These are phyloP conservation scores for Gnathonemus longibarbis DNA, from an alignment of 2,113 vertebrate genomes.

Conservation along the genomic window DNA sequence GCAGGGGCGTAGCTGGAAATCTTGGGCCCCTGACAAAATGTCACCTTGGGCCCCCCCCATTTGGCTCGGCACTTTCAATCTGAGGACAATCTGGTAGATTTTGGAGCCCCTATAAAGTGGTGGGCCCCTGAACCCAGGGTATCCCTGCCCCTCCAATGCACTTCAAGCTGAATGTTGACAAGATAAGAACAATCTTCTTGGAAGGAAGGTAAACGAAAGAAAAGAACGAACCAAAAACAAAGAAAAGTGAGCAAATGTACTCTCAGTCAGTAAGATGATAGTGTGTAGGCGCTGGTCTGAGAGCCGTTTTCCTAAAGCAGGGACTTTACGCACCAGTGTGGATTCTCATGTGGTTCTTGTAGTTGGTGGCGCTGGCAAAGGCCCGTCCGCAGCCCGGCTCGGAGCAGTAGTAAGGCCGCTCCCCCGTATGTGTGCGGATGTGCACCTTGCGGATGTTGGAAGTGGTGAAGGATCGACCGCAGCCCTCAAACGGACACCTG, in stretches of 20 bases:
- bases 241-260: background rate
- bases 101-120: background rate
- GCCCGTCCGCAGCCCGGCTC: constrained; percentile 94
- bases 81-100: background rate
- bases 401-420: constrained; percentile 95
- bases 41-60: background rate
- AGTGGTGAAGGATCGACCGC: constrained; percentile 94
- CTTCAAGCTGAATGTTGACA: background rate
- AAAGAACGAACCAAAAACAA: no score
- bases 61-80: background rate
- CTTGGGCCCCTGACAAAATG: background rate
- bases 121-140: background rate
- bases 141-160: background rate
- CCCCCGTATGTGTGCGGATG: constrained; percentile 94
- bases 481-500: constrained; percentile 92
- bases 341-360: constrained; percentile 98
- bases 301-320: background rate
- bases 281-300: background rate
- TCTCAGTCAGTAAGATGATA: background rate
- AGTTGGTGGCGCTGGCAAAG: constrained; percentile 97
- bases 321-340: constrained; percentile 74
- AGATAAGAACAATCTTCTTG: background rate
- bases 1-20: background rate
- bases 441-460: constrained; percentile 98
- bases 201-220: background rate